Conservation (phyloP, 1,140 invertebrate genomes). For the Gonioctena quinquepunctata region DNA sequence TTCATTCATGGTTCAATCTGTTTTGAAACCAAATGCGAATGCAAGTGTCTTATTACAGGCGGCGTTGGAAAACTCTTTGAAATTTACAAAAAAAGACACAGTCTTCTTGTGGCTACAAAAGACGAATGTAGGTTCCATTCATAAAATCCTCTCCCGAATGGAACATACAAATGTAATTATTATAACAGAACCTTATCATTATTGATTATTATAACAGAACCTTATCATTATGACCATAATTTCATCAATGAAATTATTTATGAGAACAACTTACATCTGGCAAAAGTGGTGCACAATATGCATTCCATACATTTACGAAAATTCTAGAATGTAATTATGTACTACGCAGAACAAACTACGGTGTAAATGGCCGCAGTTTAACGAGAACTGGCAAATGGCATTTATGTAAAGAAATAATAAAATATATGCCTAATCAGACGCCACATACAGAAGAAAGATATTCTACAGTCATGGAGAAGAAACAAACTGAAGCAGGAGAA, state of each 20-base stretch:
- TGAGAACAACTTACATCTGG: neutral
- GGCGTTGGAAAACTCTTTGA: constrained; percentile 2
- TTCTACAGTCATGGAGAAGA: constrained; percentile 1
- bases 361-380: neutral
- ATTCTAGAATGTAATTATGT: neutral
- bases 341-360: constrained; percentile 1
- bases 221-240: neutral
- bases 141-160: neutral
- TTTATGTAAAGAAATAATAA: constrained; percentile 5
- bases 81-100: neutral
- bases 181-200: too few species aligned
- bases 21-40: neutral
- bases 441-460: neutral
- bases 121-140: neutral
- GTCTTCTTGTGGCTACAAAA: neutral
- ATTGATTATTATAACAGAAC: too few species aligned
- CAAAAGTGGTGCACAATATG: constrained; percentile 1
- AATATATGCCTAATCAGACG: too few species aligned
- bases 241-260: neutral
- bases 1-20: neutral
- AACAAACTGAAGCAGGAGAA: constrained; percentile 4
- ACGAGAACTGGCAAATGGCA: constrained; percentile 4
- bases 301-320: neutral
- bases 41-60: neutral
- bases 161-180: constrained; percentile 2